Evolutionary conservation across 2,113 vertebrate species (phyloP), one percentile per base, ranked within the genome.

Genomic region (Vulpes vulpes): DNA sequence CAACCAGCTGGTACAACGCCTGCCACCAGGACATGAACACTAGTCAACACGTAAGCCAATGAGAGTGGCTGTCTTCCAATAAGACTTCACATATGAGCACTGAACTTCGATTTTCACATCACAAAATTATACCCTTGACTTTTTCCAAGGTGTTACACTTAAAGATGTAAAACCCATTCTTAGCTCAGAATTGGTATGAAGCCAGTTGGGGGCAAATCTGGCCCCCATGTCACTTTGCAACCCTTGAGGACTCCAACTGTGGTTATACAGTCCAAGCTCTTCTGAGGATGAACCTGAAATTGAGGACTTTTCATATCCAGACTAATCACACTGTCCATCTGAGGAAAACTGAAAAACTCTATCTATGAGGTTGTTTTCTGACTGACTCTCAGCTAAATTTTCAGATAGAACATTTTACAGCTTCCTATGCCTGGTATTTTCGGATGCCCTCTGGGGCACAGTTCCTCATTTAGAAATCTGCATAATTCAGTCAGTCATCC

Each of bases 391-490:
- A 80, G 65, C 35, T 86, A 11, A 55, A 60, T 88, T 88, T 96
- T 92, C 25, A 87, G 57, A 27, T 53, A 53, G 1, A 83, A 65
- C 64, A 57, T 93, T 93, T 79, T n/a, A 74, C 25, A 78, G 20
- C 49, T 95, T 76, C 64, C 74, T 43, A 55, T 14, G 14, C 78
- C n/a, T 93, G n/a, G 5, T 76, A 62, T n/a, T 79, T 97, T 53
- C 19, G 71, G 65, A 94, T 25, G 53, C 57, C 38, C 30, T 62
- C 16, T 82, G 25, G 51, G 60, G 30, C 30, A 82, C 1, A 79
- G 67, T 38, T 95, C 35, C 76, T 95, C 51, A 67, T 51, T 95
- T 83, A 96, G 60, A 98, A 89, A 95, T 55, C 43, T 49, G 89
- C 82, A 81, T 32, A 82, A 9, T 78, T 94, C 43, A 78, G 19